Base-by-base conservation (phyloP, 2,113 vertebrate genomes). In the Syngnathus scovelli region DNA sequence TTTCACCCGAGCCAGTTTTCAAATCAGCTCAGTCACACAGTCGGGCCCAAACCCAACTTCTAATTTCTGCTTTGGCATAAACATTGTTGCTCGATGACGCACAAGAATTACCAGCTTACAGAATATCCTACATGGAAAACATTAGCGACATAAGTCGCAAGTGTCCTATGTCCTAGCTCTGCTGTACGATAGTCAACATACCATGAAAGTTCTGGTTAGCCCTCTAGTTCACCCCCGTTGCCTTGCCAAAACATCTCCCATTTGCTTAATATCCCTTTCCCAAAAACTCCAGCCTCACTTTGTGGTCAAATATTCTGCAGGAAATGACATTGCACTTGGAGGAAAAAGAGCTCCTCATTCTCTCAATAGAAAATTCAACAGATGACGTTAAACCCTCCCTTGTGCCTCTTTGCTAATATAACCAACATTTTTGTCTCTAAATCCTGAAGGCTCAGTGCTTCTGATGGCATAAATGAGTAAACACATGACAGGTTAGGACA, bases 161-260 rank as follows among this genome's bases (percentile, higher is more conserved):
- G 27, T 33, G 27, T 33, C 27, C 27, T 55, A 23, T 23, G 7
- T 54, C 48, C 37, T 1, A 64, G 5, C 23, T 23, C 74, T 76
- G 68, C 61, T 64, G 55, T 69, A 68, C 59, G 74, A 82, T 79
- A 71, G 80, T 82, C 74, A 80, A 78, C 79, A 85, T 79, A 76
- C 79, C 69, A 61, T 64, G 58, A 78, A 77, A 60, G 67, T 73
- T 83, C 65, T 72, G 70, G 69, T 79, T 66, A 70, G 80, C 10
- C 77, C 82, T 83, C 56, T 78, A 48, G 27, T 81, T 82, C 74
- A 82, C 75, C 80, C 75, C 64, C 38, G 3, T 64, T 27, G 33
- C 46, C 38, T 74, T n/a, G 66, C 78, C 77, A 82, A 84, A 79
- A 78, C 70, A 64, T 69, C 61, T 18, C 71, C 70, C 19, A 13